phyloP scores from a whole-genome alignment of 1,140 invertebrate genomes.

The Heliothis virescens region DNA sequence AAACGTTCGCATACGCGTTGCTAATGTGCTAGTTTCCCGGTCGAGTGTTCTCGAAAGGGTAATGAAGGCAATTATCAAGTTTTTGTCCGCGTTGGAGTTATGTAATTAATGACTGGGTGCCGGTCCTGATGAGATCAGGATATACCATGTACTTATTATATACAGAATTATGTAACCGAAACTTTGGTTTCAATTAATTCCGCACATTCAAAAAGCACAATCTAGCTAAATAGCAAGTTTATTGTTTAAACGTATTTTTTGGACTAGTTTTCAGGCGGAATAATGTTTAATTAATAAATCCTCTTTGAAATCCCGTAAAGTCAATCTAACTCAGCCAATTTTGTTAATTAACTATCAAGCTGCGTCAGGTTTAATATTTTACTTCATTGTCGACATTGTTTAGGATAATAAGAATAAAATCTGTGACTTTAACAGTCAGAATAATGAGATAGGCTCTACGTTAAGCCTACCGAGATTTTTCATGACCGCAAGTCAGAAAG shows the following conservation, averaged over 20 bases:
- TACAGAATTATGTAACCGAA: not conserved
- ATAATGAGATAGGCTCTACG: too few relatives aligned
- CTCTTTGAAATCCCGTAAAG: not conserved
- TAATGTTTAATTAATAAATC: not conserved
- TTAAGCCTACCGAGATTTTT: too few relatives aligned
- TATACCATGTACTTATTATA: not conserved
- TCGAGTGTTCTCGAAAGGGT: conserved; percentile 36
- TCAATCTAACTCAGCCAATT: not conserved
- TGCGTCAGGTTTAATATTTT: not conserved
- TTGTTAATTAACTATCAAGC: conserved; percentile 35
- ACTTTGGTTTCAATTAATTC: conserved; percentile 26
- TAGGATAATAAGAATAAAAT: not conserved
- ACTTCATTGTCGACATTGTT: not conserved
- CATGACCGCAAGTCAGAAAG: not conserved
- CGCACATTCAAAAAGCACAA: not conserved
- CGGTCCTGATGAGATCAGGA: conserved; percentile 31
- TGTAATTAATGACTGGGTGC: conserved; percentile 34
- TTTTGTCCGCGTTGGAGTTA: conserved; percentile 44
- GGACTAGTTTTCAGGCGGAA: not conserved
- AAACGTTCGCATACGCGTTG: conserved; percentile 56
- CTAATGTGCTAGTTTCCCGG: conserved; percentile 52
- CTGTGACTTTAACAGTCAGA: not conserved
- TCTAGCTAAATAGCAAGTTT: not conserved
- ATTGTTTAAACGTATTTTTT: not conserved
- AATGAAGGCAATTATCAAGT: conserved; percentile 49